A percentile compares a stretch with the other conserved stretches of the same genome.
Evolutionary conservation across 2,797 vertebrate genomes (phyloP).

Genomic region (Sorex maritimensis): DNA sequence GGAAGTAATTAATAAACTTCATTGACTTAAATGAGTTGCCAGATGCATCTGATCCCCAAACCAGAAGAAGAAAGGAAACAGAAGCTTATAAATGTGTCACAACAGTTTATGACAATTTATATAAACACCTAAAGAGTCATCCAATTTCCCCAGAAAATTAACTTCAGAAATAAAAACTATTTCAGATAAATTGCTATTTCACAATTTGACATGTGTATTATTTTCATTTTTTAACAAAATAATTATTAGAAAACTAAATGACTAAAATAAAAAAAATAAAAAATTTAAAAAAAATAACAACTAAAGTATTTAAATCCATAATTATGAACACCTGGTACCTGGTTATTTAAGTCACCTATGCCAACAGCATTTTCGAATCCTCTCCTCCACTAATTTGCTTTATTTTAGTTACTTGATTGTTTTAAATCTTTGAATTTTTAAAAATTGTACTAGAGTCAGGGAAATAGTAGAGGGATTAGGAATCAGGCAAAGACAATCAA

Average conservation of each 20-base stretch:
- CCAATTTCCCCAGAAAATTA: slow-evolving; percentile 5
- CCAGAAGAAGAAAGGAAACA: slow-evolving; percentile 72
- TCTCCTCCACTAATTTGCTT: too few relatives aligned
- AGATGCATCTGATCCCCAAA: slow-evolving; percentile 82
- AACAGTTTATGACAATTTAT: slow-evolving; percentile 22
- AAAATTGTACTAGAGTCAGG: too few relatives aligned
- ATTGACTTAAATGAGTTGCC: slow-evolving; percentile 85
- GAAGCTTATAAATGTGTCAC: slow-evolving; percentile 42
- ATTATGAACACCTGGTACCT: too few relatives aligned
- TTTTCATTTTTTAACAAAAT: neutral
- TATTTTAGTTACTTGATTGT: too few relatives aligned
- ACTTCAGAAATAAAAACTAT: neutral
- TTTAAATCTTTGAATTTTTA: too few relatives aligned
- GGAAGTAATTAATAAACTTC: slow-evolving; percentile 86
- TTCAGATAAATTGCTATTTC: neutral
- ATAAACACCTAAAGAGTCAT: neutral
- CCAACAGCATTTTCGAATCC: too few relatives aligned
- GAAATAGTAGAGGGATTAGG: too few relatives aligned
- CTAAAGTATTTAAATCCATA: too few relatives aligned
- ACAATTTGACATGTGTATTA: neutral
- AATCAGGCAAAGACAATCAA: too few relatives aligned
- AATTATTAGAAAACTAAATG: neutral
- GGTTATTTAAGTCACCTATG: too few relatives aligned
- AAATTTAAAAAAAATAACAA: too few relatives aligned
- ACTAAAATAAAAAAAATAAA: too few relatives aligned